Evolutionary conservation across 1,140 invertebrate genomes (phyloP).

Genomic region (Hyles euphorbiae): DNA sequence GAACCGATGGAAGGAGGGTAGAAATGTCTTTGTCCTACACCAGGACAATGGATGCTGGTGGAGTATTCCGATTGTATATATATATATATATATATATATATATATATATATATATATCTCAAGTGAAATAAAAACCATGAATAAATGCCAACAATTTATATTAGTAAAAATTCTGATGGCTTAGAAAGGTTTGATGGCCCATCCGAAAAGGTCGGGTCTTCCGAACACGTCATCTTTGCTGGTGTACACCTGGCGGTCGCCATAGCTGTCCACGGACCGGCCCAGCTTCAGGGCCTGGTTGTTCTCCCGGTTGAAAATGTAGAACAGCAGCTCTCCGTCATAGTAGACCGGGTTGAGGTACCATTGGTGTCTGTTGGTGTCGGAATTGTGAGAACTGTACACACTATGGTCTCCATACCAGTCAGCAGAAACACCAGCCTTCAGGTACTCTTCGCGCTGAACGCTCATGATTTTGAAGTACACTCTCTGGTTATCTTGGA

Average conservation of each 20-base stretch:
- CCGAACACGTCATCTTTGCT: background rate
- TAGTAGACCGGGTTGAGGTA: background rate
- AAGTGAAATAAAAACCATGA: no score
- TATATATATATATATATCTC: no score
- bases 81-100: no score
- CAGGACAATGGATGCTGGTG: no score
- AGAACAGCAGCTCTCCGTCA: background rate
- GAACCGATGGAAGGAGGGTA: no score
- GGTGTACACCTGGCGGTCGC: background rate
- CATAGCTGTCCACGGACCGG: background rate
- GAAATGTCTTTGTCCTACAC: no score
- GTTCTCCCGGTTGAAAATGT: conserved; percentile 5
- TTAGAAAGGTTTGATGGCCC: background rate
- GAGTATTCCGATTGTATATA: no score
- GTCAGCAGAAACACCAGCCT: background rate
- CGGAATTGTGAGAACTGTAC: background rate
- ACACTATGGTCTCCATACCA: background rate
- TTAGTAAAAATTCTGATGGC: no score
- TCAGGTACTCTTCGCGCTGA: background rate
- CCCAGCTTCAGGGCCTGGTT: conserved; percentile 8
- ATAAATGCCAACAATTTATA: no score
- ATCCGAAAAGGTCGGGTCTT: conserved; percentile 1
- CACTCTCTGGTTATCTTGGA: background rate
- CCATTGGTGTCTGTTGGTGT: conserved; percentile 6
- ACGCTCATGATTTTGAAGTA: conserved; percentile 4